phyloP scores from a whole-genome alignment of 2,113 vertebrate species.

The Felis chaus region DNA sequence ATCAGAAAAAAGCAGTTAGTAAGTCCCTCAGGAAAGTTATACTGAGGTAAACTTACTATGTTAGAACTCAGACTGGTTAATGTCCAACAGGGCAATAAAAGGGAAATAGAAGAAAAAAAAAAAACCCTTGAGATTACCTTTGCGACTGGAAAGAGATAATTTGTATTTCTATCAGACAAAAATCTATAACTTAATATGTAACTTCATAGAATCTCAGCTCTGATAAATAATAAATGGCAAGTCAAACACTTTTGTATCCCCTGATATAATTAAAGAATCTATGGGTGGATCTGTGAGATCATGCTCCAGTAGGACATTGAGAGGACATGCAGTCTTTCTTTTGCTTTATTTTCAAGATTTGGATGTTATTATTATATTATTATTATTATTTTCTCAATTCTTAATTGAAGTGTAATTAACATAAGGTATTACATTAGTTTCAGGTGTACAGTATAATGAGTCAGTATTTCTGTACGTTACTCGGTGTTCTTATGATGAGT shows the following conservation, averaged over 20 bases:
- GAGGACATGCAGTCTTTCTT: neutral
- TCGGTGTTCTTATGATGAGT: neutral
- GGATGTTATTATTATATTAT: neutral
- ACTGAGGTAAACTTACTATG: neutral
- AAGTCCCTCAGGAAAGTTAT: neutral
- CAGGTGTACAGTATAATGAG: neutral
- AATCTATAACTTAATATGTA: neutral
- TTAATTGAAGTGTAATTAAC: neutral
- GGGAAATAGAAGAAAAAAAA: no score
- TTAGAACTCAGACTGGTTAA: neutral
- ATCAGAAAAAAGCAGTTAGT: neutral
- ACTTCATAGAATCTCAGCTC: neutral
- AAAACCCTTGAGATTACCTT: neutral
- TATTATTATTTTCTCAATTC: neutral
- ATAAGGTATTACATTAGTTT: neutral
- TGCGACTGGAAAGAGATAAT: neutral
- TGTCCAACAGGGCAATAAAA: neutral
- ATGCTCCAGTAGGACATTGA: neutral
- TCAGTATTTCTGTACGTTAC: neutral
- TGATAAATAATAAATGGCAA: constrained; percentile 6
- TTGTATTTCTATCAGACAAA: neutral
- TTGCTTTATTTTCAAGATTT: neutral
- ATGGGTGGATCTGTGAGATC: neutral
- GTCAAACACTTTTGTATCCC: neutral
- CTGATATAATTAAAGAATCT: neutral